A percentile compares a stretch with the other conserved stretches of the same genome.
phyloP scores from a whole-genome alignment of 2,113 vertebrate genomes.

The Hyla sarda region DNA sequence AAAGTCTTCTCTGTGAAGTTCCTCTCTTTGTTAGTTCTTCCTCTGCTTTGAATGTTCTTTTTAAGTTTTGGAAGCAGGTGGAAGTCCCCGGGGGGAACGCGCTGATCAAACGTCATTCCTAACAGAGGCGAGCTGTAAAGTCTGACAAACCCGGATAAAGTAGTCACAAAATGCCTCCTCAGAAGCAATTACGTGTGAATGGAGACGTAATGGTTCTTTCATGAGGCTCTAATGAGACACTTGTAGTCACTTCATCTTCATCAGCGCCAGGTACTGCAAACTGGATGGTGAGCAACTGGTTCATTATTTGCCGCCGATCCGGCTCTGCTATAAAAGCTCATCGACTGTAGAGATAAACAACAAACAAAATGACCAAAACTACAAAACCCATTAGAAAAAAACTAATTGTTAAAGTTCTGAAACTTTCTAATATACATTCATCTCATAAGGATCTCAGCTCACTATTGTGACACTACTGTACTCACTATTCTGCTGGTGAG shows the following conservation, averaged over 20 bases:
- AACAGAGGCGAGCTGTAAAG: neutral
- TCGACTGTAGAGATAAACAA: neutral
- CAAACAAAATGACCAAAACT: neutral
- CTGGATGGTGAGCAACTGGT: slow-evolving; percentile 41
- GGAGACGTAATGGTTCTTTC: slow-evolving; percentile 24
- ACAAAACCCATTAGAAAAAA: neutral
- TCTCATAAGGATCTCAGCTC: too few species aligned
- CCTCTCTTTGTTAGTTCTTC: neutral
- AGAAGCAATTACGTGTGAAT: slow-evolving; percentile 38
- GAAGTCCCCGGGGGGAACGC: neutral
- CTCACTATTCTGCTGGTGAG: too few species aligned
- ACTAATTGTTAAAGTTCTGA: neutral
- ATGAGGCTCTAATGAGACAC: slow-evolving; percentile 34
- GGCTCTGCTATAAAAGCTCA: neutral
- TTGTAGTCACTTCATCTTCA: slow-evolving; percentile 50
- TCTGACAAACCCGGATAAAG: slow-evolving; percentile 19
- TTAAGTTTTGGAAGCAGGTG: slow-evolving; percentile 17
- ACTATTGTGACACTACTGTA: too few species aligned
- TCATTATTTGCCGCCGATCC: slow-evolving; percentile 17
- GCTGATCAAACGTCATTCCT: slow-evolving; percentile 27
- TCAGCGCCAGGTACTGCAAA: slow-evolving; percentile 1
- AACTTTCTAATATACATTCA: neutral
- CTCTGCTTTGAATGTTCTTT: slow-evolving; percentile 9
- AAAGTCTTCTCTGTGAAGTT: neutral
- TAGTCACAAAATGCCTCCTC: slow-evolving; percentile 36